phyloP scores from a whole-genome alignment of 2,113 vertebrate genomes.

The Anguilla japonica region DNA sequence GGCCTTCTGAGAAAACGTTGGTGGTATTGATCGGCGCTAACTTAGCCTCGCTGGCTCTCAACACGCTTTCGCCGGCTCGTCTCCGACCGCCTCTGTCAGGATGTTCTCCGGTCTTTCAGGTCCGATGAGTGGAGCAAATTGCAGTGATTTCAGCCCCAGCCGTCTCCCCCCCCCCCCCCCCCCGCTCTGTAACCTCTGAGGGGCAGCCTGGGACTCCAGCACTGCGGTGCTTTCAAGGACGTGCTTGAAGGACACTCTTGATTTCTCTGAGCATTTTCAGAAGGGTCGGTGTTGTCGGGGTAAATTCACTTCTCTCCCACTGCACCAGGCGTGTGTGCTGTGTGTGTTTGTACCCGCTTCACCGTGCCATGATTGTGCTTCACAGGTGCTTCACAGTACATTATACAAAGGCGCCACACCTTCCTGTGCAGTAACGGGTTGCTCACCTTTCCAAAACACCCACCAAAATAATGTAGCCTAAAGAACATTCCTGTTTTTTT shows the following conservation, averaged over 20 bases:
- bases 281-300: background rate
- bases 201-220: background rate
- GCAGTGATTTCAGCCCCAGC: background rate
- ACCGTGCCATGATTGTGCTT: too few species aligned
- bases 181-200: background rate
- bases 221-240: background rate
- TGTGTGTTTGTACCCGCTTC: too few species aligned
- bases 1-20: background rate
- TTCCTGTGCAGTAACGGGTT: too few species aligned
- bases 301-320: slow-evolving; percentile 26
- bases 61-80: background rate
- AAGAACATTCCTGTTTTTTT: too few species aligned
- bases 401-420: too few species aligned
- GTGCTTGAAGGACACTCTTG: background rate
- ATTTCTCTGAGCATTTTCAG: background rate
- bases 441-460: too few species aligned
- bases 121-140: background rate
- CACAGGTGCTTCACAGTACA: too few species aligned
- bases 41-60: background rate
- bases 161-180: background rate
- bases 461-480: too few species aligned
- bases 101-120: background rate
- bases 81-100: background rate
- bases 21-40: background rate
- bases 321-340: background rate